phyloP scores from a whole-genome alignment of 2,113 vertebrate species.

The Alligator mississippiensis region DNA sequence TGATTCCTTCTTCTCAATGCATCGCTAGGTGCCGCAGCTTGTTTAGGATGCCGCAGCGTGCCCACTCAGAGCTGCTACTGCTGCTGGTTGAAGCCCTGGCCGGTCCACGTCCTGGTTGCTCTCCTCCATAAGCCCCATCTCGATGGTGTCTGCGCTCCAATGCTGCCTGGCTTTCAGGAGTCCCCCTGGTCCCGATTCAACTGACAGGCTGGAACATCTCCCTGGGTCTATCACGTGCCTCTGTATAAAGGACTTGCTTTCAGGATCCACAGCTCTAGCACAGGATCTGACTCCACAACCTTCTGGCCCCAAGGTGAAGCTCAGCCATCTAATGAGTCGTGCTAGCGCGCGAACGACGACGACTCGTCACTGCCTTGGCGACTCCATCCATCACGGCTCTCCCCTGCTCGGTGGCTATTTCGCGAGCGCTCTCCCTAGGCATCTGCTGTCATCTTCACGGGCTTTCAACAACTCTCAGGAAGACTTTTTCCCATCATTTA shows the following conservation, averaged over 20 bases:
- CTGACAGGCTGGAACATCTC: neutral
- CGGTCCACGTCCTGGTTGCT: neutral
- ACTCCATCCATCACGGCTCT: neutral
- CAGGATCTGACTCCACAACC: neutral
- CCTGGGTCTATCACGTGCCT: neutral
- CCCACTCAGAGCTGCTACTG: neutral
- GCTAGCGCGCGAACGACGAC: neutral
- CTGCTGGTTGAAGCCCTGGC: neutral
- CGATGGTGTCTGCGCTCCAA: neutral
- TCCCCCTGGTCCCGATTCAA: neutral
- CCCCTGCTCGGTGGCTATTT: neutral
- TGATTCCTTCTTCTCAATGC: no score
- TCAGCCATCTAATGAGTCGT: fast-evolving
- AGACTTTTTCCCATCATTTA: neutral
- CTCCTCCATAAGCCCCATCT: neutral
- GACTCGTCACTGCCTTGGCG: neutral
- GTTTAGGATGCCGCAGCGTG: neutral
- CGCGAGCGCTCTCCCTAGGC: neutral
- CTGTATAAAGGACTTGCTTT: neutral
- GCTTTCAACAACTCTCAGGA: fast-evolving
- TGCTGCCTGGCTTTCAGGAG: neutral
- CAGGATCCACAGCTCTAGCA: neutral
- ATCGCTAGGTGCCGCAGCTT: neutral
- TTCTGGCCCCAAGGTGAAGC: neutral
- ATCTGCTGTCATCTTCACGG: neutral